A percentile compares a stretch with the other conserved stretches of the same genome.
Evolutionary conservation across 2,113 vertebrate genomes (phyloP).

Genomic region (Nothobranchius furzeri): DNA sequence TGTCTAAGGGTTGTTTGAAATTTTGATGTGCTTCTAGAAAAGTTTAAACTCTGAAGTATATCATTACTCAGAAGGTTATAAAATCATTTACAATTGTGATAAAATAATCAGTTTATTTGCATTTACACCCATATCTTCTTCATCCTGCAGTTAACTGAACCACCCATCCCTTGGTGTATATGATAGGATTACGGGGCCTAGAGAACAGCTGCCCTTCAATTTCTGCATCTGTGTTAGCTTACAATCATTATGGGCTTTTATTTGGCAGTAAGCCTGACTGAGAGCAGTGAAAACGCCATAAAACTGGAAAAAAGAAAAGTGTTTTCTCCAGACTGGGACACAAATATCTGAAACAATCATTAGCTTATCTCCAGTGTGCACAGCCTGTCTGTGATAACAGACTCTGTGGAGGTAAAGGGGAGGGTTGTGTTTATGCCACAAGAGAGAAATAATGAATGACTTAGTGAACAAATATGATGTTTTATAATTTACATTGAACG

Average conservation of each 20-base stretch:
- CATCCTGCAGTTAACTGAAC: background rate
- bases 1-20: background rate
- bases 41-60: no score
- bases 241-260: slow-evolving; percentile 30
- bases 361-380: slow-evolving; percentile 18
- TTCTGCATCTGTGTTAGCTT: slow-evolving; percentile 26
- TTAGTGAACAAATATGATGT: no score
- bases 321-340: slow-evolving; percentile 11
- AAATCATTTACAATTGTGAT: background rate
- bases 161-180: background rate
- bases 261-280: slow-evolving; percentile 6
- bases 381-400: background rate
- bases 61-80: background rate
- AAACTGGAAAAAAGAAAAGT: slow-evolving; percentile 7
- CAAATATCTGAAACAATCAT: slow-evolving; percentile 5
- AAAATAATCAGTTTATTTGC: background rate
- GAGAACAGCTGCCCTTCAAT: slow-evolving; percentile 23
- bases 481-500: no score
- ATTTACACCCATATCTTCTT: slow-evolving; percentile 3
- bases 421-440: background rate
- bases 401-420: background rate
- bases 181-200: slow-evolving; percentile 28
- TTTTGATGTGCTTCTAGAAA: background rate
- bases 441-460: background rate
- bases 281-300: slow-evolving; percentile 34